These are phyloP conservation scores for Drosophila affinis DNA, from an alignment of 2,888 invertebrate species.

Conservation along the genomic window DNA sequence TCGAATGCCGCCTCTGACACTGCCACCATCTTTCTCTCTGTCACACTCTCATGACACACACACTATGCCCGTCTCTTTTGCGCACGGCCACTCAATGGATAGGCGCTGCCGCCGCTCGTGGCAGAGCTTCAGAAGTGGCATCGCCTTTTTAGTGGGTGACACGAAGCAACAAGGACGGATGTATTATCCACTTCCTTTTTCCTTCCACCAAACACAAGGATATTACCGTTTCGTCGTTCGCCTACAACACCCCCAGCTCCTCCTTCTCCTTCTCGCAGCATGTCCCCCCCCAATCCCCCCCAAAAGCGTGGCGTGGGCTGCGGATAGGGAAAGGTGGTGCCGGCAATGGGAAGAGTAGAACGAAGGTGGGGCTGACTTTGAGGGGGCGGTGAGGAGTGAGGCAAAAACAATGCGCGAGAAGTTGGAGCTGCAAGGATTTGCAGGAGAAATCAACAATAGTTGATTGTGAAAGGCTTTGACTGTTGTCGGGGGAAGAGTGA, in stretches of 20 bases:
- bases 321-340: neutral
- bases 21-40: slow-evolving; percentile 1
- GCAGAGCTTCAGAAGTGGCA: slow-evolving; percentile 67
- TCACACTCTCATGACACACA: neutral
- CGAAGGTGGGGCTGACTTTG: neutral
- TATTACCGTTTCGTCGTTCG: slow-evolving; percentile 84
- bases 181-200: slow-evolving; percentile 85
- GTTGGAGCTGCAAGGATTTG: slow-evolving; percentile 48
- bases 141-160: slow-evolving; percentile 83
- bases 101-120: slow-evolving; percentile 32
- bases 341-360: neutral
- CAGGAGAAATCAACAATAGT: slow-evolving; percentile 69
- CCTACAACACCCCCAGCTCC: slow-evolving; percentile 49
- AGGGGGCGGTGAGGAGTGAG: slow-evolving; percentile 34
- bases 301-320: slow-evolving; percentile 9
- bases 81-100: slow-evolving; percentile 45
- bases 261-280: slow-evolving; percentile 18
- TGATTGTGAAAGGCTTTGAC: slow-evolving; percentile 62
- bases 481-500: slow-evolving; percentile 28
- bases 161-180: slow-evolving; percentile 85
- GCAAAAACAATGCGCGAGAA: slow-evolving; percentile 61
- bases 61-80: slow-evolving; percentile 34
- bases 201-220: slow-evolving; percentile 85
- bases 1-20: neutral
- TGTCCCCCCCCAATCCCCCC: slow-evolving; percentile 25